A percentile compares a stretch with the other conserved stretches of the same genome.
Evolutionary conservation across 2,113 vertebrate genomes (phyloP).

Genomic region (Pelecanus crispus): DNA sequence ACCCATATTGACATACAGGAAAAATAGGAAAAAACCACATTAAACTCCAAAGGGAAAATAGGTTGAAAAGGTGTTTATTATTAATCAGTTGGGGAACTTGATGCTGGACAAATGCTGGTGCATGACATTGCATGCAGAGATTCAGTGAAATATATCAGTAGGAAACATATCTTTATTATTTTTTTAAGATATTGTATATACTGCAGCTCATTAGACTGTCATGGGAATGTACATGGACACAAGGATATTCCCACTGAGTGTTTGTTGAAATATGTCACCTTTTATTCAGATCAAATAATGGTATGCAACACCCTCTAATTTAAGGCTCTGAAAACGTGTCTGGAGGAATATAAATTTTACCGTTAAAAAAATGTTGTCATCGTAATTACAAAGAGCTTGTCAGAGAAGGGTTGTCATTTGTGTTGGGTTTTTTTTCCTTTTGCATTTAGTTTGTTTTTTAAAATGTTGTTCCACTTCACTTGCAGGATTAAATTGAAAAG

Average conservation of each 20-base stretch:
- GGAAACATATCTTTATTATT: neutral
- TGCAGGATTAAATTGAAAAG: neutral
- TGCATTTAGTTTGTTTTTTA: neutral
- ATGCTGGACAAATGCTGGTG: neutral
- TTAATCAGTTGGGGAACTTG: neutral
- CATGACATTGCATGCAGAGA: neutral
- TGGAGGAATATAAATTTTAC: neutral
- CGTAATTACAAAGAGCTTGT: neutral
- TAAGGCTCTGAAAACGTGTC: neutral
- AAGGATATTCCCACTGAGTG: neutral
- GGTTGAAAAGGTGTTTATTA: neutral
- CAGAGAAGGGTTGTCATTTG: neutral
- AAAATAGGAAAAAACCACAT: neutral
- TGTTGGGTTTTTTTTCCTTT: neutral
- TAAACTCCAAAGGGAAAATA: neutral
- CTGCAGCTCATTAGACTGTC: neutral
- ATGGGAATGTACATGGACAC: neutral
- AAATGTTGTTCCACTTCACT: neutral
- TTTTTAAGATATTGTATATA: neutral
- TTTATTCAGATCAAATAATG: neutral
- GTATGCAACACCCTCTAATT: neutral
- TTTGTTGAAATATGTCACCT: neutral
- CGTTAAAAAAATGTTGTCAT: neutral
- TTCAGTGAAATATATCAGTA: neutral
- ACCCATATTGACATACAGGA: neutral